phyloP scores from a whole-genome alignment of 2,113 vertebrate genomes.

The Macrotus californicus region DNA sequence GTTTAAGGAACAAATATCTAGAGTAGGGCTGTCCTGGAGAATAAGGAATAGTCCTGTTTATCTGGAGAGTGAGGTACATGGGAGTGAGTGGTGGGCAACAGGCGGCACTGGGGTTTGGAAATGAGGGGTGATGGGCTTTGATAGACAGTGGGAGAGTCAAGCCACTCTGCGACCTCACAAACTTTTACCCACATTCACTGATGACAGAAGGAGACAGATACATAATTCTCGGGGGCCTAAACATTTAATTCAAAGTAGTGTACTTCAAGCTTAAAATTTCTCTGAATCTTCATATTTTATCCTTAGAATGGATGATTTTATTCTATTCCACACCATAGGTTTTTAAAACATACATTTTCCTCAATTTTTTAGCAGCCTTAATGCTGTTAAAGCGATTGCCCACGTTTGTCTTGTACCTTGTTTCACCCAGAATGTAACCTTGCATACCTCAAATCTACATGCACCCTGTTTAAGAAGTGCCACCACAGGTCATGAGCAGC shows the following conservation, averaged over 20 bases:
- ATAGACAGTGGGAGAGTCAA: not conserved
- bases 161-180: not conserved
- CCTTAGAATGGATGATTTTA: not conserved
- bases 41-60: not conserved
- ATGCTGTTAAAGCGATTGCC: not conserved
- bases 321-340: not conserved
- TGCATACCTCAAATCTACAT: not conserved
- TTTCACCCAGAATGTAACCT: not conserved
- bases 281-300: not conserved
- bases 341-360: not conserved
- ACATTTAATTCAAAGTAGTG: not conserved
- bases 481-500: not conserved
- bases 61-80: not conserved
- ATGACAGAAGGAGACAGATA: not conserved
- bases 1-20: not conserved
- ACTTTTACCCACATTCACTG: not conserved
- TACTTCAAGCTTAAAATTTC: not conserved
- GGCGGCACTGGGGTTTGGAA: not conserved
- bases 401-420: not conserved
- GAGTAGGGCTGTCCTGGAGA: not conserved
- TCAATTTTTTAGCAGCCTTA: not conserved
- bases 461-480: not conserved
- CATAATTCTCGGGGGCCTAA: not conserved
- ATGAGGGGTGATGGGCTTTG: not conserved
- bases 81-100: not conserved